Evolutionary conservation across 2,888 invertebrate species (phyloP), one percentile per base, ranked within the genome.

Genomic region (Crioceris asparagi): DNA sequence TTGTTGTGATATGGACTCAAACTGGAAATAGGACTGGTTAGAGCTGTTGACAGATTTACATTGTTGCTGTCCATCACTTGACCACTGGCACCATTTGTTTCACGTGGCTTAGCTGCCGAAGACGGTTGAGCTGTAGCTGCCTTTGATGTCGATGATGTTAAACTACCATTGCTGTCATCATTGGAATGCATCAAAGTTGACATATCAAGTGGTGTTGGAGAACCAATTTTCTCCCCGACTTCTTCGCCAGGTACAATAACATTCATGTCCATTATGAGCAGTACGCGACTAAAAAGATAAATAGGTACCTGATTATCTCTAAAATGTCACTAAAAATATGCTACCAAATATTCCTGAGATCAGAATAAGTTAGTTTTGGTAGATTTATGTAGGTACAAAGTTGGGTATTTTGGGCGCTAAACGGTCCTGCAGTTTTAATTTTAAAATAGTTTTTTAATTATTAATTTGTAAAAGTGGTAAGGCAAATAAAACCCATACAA

Each of bases 1-100:
- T 81, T 87, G 63, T 91, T 93, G 57, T 92, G 91, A 62, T 93
- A 96, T 1, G 94, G 94, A 49, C 87, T 93, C 8, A 96, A 71
- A 50, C 83, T 83, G 11, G 76, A 70, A 52, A 96, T 93, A 0
- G 91, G 84, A 62, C 80, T 76, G 16, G 77, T 74, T 60, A 72
- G 65, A 47, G 70, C 69, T 29, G 48, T 47, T 17, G 40, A 30
- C 12, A 52, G 19, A 35, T 36, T 41, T 18, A 23, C 21, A 10
- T 17, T 23, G n/a, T 14, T 25, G 3, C 18, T 32, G 21, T 40
- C 43, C 17, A 26, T 41, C 17, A 32, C 10, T 15, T 27, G 18
- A 23, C 17, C 10, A 26, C 26, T 35, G 17, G 16, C 34, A 29
- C 29, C 36, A 40, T 38, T 41, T 15, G 32, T 23, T 17, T 33